Base-by-base conservation (phyloP, 35 echinoderm and acorn worm genomes). In the Lytechinus pictus region DNA sequence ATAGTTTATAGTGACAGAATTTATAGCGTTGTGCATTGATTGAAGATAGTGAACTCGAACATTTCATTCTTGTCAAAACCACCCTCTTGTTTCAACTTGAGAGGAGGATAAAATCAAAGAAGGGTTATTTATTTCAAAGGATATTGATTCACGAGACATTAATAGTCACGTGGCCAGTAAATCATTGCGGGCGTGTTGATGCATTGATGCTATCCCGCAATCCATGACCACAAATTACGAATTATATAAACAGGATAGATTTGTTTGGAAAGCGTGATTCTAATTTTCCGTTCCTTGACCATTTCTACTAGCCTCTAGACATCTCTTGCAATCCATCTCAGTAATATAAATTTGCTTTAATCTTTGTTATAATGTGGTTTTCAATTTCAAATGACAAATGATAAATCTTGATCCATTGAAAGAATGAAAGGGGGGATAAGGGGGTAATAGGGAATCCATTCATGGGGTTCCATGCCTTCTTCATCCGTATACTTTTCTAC, bases 91-190 rank as follows among this genome's bases (percentile, higher is more conserved):
- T 19, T 79, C 8, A 79, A 79, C 19, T 6, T 7, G 8, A 21
- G 21, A 79, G 19, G 66, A 24, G 6, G 21, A 24, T 79, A 6
- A 7, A 79, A 79, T 79, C 14, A 79, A 79, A 79, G 66, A 16
- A 79, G 66, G 61, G 66, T 79, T 79, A 79, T 79, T 79, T 79
- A 79, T 79, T 79, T 79, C 21, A 79, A 79, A 79, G 19, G 66
- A 24, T 24, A 79, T 79, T 79, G n/a, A 24, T 24, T 79, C 21
- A 79, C 19, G 14, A 24, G 66, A 79, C 66, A 24, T 79, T 79
- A 6, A 79, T 79, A 79, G 66, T 79, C 66, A 19, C 61, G 66
- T 79, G 66, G 19, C 66, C 14, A 79, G 66, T 79, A 79, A 79
- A 79, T 79, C 66, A 79, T n/a, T 10, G 9, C 5, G 66, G n/a